Base-by-base conservation (phyloP, 2,113 vertebrate genomes). In the Callospermophilus lateralis region DNA sequence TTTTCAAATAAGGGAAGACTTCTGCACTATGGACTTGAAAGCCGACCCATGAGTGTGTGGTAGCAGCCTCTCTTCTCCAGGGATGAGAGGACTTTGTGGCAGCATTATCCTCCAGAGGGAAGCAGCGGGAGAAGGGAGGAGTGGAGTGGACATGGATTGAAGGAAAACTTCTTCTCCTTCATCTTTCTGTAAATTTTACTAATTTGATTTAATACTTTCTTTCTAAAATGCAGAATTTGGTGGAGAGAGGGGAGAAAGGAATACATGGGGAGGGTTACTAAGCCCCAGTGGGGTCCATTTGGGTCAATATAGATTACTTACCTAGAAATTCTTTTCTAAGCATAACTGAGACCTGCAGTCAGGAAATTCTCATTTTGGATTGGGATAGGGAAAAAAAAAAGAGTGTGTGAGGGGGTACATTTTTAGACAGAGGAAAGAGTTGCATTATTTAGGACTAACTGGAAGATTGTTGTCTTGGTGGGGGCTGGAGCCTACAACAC, bases 211-310 rank as follows among this genome's bases (percentile, higher is more conserved):
- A 37, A 34, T 20, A 15, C 17, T 17, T 89, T 93, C 58, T 83
- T 93, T 92, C 92, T 68, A 39, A 93, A 96, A 92, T 68, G 26
- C 32, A 83, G 67, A 81, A 42, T 84, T 90, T 67, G 30, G 45
- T 72, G 30, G 20, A 55, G 70, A 88, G n/a, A 85, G 34, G 37
- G 24, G 16, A 67, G 58, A 13, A 22, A 32, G 19, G 65, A 42
- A 0, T 12, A 34, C 11, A 15, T 32, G 22, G n/a, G 42, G 72
- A 28, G 55, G 34, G 55, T 22, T 37, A 32, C 13, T 17, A 92
- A 90, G 15, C 24, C 28, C 28, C 19, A 5, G 20, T 19, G 22
- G 55, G 2, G 32, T 97, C 84, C 65, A 68, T 20, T 58, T 34
- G 76, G 37, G 68, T 20, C 63, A 92, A 67, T 84, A 30, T 55